A percentile compares a stretch with the other conserved stretches of the same genome.
Evolutionary conservation across 2,888 invertebrate species (phyloP).

Genomic region (Tortrix viridana): DNA sequence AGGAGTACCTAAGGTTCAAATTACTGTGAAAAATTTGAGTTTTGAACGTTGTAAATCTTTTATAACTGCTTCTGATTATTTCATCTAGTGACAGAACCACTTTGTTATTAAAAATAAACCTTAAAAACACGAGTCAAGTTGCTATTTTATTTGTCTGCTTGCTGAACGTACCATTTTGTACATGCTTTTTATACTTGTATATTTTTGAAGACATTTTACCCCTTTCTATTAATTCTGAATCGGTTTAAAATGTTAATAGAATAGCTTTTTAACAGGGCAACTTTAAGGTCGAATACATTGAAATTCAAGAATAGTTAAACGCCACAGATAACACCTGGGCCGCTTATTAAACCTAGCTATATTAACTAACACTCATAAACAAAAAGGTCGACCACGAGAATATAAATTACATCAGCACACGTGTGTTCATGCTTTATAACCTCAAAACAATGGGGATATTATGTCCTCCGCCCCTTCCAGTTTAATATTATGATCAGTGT

Average conservation of each 20-base stretch:
- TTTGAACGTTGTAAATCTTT: too few relatives aligned
- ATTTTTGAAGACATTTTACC: too few relatives aligned
- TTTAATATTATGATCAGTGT: conserved; percentile 50
- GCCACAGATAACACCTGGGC: conserved; percentile 8
- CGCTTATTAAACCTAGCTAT: conserved; percentile 27
- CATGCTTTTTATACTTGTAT: too few relatives aligned
- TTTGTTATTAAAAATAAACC: too few relatives aligned
- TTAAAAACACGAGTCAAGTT: too few relatives aligned
- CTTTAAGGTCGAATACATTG: neutral
- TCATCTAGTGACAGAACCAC: too few relatives aligned
- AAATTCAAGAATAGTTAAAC: conserved; percentile 26
- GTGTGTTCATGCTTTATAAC: conserved; percentile 38
- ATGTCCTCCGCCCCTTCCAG: conserved; percentile 47
- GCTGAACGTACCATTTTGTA: too few relatives aligned
- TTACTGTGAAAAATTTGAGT: too few relatives aligned
- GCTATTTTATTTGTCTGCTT: too few relatives aligned
- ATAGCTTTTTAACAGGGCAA: neutral
- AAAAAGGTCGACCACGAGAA: conserved; percentile 34
- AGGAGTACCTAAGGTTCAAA: too few relatives aligned
- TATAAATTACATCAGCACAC: conserved; percentile 32
- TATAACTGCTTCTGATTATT: too few relatives aligned
- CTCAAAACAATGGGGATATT: conserved; percentile 36
- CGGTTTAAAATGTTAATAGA: neutral
- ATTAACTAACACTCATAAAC: conserved; percentile 32
- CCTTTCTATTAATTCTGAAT: too few relatives aligned